Conservation (phyloP, 92 coral and sea anemone species). For the Muricea muricata region DNA sequence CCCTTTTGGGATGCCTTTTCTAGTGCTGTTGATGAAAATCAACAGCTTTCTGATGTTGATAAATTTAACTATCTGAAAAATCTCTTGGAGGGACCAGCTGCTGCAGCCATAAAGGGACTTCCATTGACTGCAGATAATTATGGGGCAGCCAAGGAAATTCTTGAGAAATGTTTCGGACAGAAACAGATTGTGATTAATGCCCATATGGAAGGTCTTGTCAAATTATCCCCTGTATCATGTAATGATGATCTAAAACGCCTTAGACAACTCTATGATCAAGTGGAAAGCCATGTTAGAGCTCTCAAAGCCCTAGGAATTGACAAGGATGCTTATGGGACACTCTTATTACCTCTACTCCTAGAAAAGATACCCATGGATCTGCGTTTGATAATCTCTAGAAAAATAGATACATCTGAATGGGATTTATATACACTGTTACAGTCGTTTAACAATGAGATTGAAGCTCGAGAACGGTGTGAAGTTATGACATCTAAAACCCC, state of each 20-base stretch:
- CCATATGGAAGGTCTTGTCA: constrained; percentile 28
- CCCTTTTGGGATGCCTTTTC: constrained; percentile 48
- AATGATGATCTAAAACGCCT: constrained; percentile 39
- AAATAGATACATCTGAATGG: no score
- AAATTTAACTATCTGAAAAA: constrained; percentile 35
- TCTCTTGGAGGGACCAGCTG: constrained; percentile 39
- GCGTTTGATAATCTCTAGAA: no score
- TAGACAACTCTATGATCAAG: no score
- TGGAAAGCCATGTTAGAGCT: no score
- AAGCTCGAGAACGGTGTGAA: no score
- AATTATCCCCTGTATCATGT: constrained; percentile 23
- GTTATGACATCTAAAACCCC: no score
- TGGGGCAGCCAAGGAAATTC: constrained; percentile 29
- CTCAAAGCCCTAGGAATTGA: no score
- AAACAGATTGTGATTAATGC: constrained; percentile 37
- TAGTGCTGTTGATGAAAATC: constrained; percentile 35
- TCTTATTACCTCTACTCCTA: no score
- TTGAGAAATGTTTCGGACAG: constrained; percentile 32
- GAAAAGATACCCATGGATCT: no score
- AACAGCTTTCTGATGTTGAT: constrained; percentile 25
- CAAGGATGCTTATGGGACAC: no score
- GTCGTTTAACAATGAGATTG: no score
- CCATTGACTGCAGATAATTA: constrained; percentile 43
- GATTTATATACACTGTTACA: no score
- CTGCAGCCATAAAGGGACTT: constrained; percentile 36